Evolutionary conservation across 1,140 invertebrate genomes (phyloP).

Genomic region (Sarcophaga bullata): DNA sequence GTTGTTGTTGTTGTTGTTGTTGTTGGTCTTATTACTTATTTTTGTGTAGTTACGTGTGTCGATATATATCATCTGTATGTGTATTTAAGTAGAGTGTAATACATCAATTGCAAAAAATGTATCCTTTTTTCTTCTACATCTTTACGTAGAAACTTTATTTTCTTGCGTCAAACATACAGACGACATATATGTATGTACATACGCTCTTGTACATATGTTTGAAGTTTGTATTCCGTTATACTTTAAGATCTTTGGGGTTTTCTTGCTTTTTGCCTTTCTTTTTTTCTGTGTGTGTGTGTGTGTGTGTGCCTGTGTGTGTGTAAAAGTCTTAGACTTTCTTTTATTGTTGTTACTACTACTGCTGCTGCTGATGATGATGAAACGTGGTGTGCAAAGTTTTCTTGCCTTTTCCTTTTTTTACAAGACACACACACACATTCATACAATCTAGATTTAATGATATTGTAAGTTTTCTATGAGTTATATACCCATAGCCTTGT

Average conservation of each 20-base stretch:
- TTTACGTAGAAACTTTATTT: slow-evolving; percentile 45
- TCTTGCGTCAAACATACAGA: slow-evolving; percentile 34
- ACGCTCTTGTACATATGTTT: background rate
- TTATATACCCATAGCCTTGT: slow-evolving; percentile 30
- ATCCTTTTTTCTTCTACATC: slow-evolving; percentile 62
- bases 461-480: slow-evolving; percentile 41
- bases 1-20: slow-evolving; percentile 12
- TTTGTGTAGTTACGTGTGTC: background rate
- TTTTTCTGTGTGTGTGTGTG: background rate
- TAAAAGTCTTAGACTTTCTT: too few species aligned
- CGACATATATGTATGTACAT: background rate
- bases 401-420: background rate
- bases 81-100: slow-evolving; percentile 48
- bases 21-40: background rate
- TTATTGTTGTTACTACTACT: too few species aligned
- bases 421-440: background rate
- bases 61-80: background rate
- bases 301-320: too few species aligned
- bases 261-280: background rate
- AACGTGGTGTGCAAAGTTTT: background rate
- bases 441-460: slow-evolving; percentile 29
- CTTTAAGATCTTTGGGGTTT: background rate
- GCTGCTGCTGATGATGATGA: too few species aligned
- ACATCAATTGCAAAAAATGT: slow-evolving; percentile 65
- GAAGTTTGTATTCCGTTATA: background rate